phyloP scores from a whole-genome alignment of 2,888 invertebrate species.

The Rhagophthalmus giganteus region DNA sequence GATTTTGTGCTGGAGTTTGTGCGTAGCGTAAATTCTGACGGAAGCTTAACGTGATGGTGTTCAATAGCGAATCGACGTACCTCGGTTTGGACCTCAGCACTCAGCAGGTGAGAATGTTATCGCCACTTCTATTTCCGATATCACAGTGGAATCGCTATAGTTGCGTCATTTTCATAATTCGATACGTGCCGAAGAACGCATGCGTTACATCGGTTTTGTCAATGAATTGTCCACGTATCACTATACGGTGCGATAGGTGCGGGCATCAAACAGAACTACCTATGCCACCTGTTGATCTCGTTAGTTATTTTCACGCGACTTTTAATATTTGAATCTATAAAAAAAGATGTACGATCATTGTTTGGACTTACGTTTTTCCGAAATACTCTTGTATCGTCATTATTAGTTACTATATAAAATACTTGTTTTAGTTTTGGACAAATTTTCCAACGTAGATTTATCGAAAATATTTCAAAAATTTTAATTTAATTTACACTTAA shows the following conservation, averaged over 20 bases:
- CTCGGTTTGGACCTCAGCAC: conserved; percentile 86
- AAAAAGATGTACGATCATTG: background rate
- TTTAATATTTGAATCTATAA: background rate
- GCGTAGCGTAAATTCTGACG: background rate
- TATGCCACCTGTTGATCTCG: conserved; percentile 42
- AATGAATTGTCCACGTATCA: conserved; percentile 13
- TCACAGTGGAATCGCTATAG: conserved; percentile 1
- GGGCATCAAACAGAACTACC: conserved; percentile 13
- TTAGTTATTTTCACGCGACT: background rate
- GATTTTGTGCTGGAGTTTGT: conserved; percentile 3
- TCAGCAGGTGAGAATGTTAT: conserved; percentile 69
- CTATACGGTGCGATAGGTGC: conserved; percentile 4
- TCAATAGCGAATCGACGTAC: conserved; percentile 58
- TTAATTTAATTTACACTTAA: no score
- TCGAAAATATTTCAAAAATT: no score
- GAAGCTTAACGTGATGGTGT: conserved; percentile 16
- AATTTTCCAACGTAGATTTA: no score
- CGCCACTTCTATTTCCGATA: background rate
- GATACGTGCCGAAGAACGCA: conserved; percentile 8
- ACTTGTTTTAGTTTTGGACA: no score
- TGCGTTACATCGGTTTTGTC: conserved; percentile 21
- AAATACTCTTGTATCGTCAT: no score
- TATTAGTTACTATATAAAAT: no score
- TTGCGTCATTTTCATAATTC: conserved; percentile 7
- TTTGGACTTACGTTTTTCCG: no score